A percentile compares a stretch with the other conserved stretches of the same genome.
Evolutionary conservation across 2,888 invertebrate species (phyloP).

Genomic region (Himalopsyche anomala): DNA sequence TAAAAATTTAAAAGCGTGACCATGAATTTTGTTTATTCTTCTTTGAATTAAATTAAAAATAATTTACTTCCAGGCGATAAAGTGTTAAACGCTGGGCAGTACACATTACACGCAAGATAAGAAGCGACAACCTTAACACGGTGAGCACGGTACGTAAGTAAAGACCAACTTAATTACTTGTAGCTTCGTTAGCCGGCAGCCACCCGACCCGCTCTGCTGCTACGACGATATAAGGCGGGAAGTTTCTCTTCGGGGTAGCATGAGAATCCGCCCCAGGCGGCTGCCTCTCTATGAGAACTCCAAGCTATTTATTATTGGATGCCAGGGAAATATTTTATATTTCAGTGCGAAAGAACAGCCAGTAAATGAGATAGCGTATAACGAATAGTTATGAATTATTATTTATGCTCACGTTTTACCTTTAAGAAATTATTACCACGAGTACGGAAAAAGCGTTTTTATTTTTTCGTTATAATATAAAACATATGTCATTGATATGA

Average conservation of each 20-base stretch:
- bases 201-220: conserved; percentile 15
- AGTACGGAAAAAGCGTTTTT: not conserved
- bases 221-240: not conserved
- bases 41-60: too few species aligned
- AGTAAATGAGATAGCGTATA: conserved; percentile 43
- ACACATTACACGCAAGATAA: conserved; percentile 54
- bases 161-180: conserved; percentile 60
- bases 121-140: conserved; percentile 55
- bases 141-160: conserved; percentile 48
- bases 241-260: conserved; percentile 1
- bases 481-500: too few species aligned
- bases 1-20: too few species aligned
- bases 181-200: conserved; percentile 55
- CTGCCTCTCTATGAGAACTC: conserved; percentile 37
- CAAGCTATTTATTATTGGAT: conserved; percentile 47
- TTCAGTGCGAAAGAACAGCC: conserved; percentile 46
- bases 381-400: not conserved
- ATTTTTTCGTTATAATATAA: too few species aligned
- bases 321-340: conserved; percentile 48
- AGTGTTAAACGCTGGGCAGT: conserved; percentile 11
- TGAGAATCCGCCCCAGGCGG: conserved; percentile 35
- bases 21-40: too few species aligned
- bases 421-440: not conserved
- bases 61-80: not conserved
- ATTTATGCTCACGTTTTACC: not conserved